These are phyloP conservation scores for Macrochelys suwanniensis DNA, from an alignment of 2,797 vertebrate species.

Conservation along the genomic window DNA sequence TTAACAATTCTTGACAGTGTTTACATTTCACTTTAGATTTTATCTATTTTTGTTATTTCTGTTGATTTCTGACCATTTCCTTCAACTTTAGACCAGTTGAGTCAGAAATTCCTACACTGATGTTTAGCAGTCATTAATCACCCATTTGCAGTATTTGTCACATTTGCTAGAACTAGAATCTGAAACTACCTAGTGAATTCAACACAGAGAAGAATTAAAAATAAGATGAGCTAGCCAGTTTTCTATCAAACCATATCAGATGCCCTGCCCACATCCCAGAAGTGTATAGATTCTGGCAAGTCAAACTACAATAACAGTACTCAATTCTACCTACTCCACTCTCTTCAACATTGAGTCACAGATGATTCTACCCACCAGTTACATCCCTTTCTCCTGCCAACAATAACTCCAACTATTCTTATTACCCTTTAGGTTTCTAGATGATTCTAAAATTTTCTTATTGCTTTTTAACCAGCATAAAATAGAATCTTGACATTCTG, in stretches of 20 bases:
- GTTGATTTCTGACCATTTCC: background rate
- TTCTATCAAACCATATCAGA: background rate
- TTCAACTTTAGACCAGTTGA: no score
- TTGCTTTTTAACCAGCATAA: background rate
- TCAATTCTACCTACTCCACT: background rate
- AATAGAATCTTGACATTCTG: background rate
- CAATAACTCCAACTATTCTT: background rate
- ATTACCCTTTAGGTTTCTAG: background rate
- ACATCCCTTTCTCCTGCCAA: background rate
- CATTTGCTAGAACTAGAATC: background rate
- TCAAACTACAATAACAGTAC: background rate
- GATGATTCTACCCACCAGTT: background rate
- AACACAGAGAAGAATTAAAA: background rate
- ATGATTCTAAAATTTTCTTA: background rate
- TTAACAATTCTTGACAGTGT: background rate
- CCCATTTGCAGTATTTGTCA: background rate
- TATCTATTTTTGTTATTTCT: background rate
- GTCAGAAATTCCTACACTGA: background rate
- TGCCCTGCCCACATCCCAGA: background rate
- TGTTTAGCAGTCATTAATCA: conserved; percentile 13
- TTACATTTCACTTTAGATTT: background rate
- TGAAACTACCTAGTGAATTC: background rate
- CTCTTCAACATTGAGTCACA: fast-evolving
- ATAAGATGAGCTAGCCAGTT: background rate
- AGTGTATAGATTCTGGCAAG: background rate